Percentiles rank a stretch among this genome's conserved stretches.
Conservation (phyloP, 1,140 invertebrate species). For the Eriosoma lanigerum region DNA sequence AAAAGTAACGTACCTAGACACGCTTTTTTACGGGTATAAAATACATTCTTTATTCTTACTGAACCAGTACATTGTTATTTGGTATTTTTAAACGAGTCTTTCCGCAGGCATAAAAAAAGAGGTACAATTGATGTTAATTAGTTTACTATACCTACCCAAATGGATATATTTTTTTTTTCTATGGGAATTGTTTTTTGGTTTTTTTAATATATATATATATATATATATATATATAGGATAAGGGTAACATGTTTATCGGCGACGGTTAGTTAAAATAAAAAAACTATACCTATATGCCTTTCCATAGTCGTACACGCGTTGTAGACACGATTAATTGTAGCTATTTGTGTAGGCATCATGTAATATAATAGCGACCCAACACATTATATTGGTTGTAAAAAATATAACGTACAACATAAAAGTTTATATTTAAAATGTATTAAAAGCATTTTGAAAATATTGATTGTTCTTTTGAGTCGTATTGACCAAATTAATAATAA, state of each 20-base stretch:
- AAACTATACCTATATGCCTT: background rate
- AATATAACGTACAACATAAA: background rate
- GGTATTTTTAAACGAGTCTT: constrained; percentile 46
- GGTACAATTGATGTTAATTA: constrained; percentile 45
- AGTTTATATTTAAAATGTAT: background rate
- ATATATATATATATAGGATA: background rate
- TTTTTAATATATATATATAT: background rate
- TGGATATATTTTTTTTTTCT: constrained; percentile 28
- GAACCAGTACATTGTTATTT: constrained; percentile 37
- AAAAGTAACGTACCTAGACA: constrained; percentile 24
- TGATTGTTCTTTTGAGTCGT: background rate
- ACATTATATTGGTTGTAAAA: constrained; percentile 11
- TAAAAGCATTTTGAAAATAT: background rate
- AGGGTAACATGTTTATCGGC: constrained; percentile 42
- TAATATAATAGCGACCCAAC: background rate
- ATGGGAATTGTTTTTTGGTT: constrained; percentile 41
- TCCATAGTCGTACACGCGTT: background rate
- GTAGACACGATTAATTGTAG: constrained; percentile 41
- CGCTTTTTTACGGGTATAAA: constrained; percentile 11
- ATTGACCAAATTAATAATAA: background rate
- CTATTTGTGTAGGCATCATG: constrained; percentile 7
- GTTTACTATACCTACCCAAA: constrained; percentile 40
- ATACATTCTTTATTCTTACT: constrained; percentile 7
- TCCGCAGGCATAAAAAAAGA: constrained; percentile 39
- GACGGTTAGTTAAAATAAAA: constrained; percentile 36